Base-by-base conservation (phyloP, 2,888 invertebrate genomes). In the Xestia c-nigrum region DNA sequence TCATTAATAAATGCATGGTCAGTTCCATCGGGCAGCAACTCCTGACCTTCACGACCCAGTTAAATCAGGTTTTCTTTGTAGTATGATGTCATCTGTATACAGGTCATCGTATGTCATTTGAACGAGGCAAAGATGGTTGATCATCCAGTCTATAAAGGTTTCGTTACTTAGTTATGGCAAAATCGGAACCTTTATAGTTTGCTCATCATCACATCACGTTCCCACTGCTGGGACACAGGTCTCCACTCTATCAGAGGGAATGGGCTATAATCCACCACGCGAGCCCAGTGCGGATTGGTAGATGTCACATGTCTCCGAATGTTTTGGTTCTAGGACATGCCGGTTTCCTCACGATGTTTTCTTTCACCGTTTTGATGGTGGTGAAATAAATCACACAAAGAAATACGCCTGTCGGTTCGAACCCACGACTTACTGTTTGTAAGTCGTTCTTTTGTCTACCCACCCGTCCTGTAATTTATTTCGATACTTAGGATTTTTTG, bases 21-120 rank as follows among this genome's bases (percentile, higher is more conserved):
- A 61, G 47, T 55, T 59, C 46, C 40, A 55, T 63, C 63, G 43
- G 55, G 6, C 73, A 72, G 43, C 66, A 40, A n/a, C 43, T 71
- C n/a, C 43, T 67, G 59, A 72, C 74, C 79, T 81, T 81, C 61
- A n/a, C 14, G 69, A 73, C 84, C 80, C 38, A 79, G 50, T 61
- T 71, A 74, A 71, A 71, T 64, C 84, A 55, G 50, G 84, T 84
- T 68, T 68, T 74, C 5, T 84, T 31, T n/a, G 16, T 12, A 40
- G 24, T 59, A 65, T 84, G 84, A 84, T 68, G 74, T 65, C 67
- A 84, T 74, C 38, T 14, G 19, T 21, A 57, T 50, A 70, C 43
- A 55, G 12, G 68, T 64, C 47, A 55, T 19, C 47, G 21, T 64
- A 6, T 63, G 14, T 47, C 5, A 14, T 14, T 50, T 50, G 50